These are phyloP conservation scores for Drosophila elegans DNA, from an alignment of 1,140 invertebrate genomes.

Conservation along the genomic window DNA sequence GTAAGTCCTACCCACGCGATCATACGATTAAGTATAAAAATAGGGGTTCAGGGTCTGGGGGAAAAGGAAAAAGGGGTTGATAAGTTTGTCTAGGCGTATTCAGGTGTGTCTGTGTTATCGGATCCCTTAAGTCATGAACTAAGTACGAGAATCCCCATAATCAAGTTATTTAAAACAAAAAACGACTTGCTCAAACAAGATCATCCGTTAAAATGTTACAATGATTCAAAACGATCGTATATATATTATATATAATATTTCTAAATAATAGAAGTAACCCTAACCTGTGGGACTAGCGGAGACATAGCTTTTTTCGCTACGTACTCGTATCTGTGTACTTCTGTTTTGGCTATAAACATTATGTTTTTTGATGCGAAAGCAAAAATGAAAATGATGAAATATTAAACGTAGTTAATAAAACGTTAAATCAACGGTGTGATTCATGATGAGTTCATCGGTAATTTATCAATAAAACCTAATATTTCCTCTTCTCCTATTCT, in stretches of 20 bases:
- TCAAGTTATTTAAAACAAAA: slow-evolving; percentile 28
- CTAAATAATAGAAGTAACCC: slow-evolving; percentile 44
- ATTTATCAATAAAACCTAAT: slow-evolving; percentile 56
- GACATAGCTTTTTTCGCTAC: slow-evolving; percentile 46
- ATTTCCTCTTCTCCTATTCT: slow-evolving; percentile 10
- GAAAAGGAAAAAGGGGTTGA: slow-evolving; percentile 10
- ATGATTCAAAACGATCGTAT: slow-evolving; percentile 45
- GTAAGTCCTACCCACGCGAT: slow-evolving; percentile 50
- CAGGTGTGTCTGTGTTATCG: slow-evolving; percentile 22
- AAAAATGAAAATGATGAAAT: slow-evolving; percentile 57
- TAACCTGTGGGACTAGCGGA: slow-evolving; percentile 45
- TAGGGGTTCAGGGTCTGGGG: slow-evolving; percentile 31
- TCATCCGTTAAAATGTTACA: slow-evolving; percentile 42
- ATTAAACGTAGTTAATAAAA: slow-evolving; percentile 38
- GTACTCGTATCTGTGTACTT: slow-evolving; percentile 41
- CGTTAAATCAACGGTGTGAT: slow-evolving; percentile 31
- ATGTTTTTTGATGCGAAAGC: slow-evolving; percentile 40
- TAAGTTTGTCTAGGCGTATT: slow-evolving; percentile 19
- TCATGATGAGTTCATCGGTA: slow-evolving; percentile 43
- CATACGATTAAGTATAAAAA: slow-evolving; percentile 51
- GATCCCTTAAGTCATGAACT: slow-evolving; percentile 60
- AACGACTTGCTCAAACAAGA: slow-evolving; percentile 18
- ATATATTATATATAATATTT: slow-evolving; percentile 41
- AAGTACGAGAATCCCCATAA: slow-evolving; percentile 65
- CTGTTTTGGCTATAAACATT: slow-evolving; percentile 52